Evolutionary conservation across 2,888 invertebrate species (phyloP), one percentile per base, ranked within the genome.

Genomic region (Brenthis ino): DNA sequence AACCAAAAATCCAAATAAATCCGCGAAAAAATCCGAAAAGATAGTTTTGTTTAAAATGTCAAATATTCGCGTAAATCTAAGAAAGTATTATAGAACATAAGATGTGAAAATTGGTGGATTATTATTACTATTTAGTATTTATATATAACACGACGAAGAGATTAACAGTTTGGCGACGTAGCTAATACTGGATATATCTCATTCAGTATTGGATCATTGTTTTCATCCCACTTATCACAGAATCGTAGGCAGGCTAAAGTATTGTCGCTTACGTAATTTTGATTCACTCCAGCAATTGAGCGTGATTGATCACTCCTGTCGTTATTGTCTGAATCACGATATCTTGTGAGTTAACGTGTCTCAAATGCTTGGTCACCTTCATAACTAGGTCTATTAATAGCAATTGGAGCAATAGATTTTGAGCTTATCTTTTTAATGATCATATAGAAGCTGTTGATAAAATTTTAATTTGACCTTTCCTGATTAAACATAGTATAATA

Each of bases 281-380:
- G 67, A 69, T 72, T 69, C 66, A 65, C 70, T 68, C 64, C 58
- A 65, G 64, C 74, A 89, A 89, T 89, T 89, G 88, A 82, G 77
- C 77, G 81, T 85, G 89, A 90, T 89, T 87, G 90, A 90, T 90
- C 85, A 73, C 76, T 70, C 77, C 81, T 77, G 76, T 75, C 77
- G 79, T 81, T 77, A 81, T 82, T 82, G 84, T 79, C 81, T 87
- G 88, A 88, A 77, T 88, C 88, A 87, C 73, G 73, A 67, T 72
- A 63, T 68, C 68, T 70, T 68, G 65, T 72, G 67, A 72, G 50
- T 72, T 50, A 66, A 67, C 66, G 67, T 61, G 57, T 64, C 66
- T 63, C 69, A 65, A 69, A 67, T 69, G 65, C 65, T 69, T 54
- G 61, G 65, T 67, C 68, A 66, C 68, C 69, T 70, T 50, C 63